Base-by-base conservation (phyloP, 1,140 invertebrate species). In the Nautilus pompilius region DNA sequence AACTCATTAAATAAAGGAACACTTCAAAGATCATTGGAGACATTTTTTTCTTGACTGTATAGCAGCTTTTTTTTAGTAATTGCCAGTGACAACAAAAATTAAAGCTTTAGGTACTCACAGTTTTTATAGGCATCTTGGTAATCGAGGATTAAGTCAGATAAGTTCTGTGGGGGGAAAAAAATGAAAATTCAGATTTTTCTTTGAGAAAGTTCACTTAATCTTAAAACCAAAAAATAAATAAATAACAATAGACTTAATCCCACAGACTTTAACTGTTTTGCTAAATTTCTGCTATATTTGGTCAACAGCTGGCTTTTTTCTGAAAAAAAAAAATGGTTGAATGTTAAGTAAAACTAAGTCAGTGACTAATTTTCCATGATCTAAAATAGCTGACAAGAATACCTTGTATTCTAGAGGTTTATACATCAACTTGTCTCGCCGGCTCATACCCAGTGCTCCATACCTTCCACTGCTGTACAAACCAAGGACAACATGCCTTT, bases 401-500 rank as follows among this genome's bases (percentile, higher is more conserved):
- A 82, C 80, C 67, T 75, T 76, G 60, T 71, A 83, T 3, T 63
- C 46, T 2, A 84, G 59, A 29, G 81, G 79, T 69, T 84, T 84
- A 58, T 80, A 80, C 80, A 83, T 84, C 28, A 84, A 76, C 60
- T 83, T 79, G 13, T 75, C 70, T 46, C 82, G 62, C 22, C 83
- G 65, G 67, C 82, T 83, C 74, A 84, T 78, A 6, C 83, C 83
- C 36, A 84, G 64, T 8, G 83, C 74, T 10, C 83, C 83, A 67
- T 80, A 84, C 32, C 60, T 59, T 8, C 81, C 80, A 59, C 65
- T 72, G 65, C 78, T 72, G 54, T 75, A 77, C n/a, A 84, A 65
- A 0, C 81, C 83, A 10, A 84, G 66, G 5, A 84, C 83, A 8
- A 84, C 81, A 69, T 84, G 83, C 28, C 80, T 70, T 63, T 84